Evolutionary conservation across 1,140 invertebrate genomes (phyloP).

Genomic region (Ceratosolen solmsi): DNA sequence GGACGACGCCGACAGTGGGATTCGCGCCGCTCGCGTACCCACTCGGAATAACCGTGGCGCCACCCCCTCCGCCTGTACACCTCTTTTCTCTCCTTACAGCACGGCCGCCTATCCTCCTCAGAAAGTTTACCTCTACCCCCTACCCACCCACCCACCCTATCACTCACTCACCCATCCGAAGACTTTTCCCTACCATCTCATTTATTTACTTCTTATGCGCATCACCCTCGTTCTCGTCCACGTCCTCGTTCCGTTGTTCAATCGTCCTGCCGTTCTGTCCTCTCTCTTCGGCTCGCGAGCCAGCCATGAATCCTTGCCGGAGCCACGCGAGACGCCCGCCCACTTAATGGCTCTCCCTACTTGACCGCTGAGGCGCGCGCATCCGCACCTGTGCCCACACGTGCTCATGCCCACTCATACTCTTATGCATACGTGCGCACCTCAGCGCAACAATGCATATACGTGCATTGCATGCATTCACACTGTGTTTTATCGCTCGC

Average conservation of each 20-base stretch:
- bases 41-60: constrained; percentile 72
- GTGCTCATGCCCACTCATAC: background rate
- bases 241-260: constrained; percentile 15
- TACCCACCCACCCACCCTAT: constrained; percentile 12
- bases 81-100: constrained; percentile 58
- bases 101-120: constrained; percentile 7
- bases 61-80: constrained; percentile 65
- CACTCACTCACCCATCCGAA: constrained; percentile 27
- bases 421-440: too few species aligned
- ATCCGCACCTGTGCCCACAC: background rate
- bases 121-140: constrained; percentile 22
- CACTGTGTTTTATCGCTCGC: too few species aligned
- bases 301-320: constrained; percentile 73
- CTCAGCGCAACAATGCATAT: too few species aligned
- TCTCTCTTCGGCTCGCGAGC: constrained; percentile 51
- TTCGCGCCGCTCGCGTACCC: background rate
- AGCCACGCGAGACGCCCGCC: constrained; percentile 64
- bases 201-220: too few species aligned
- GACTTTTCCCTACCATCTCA: too few species aligned
- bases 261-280: background rate
- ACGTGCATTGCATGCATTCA: too few species aligned
- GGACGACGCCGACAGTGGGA: background rate
- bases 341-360: constrained; percentile 70
- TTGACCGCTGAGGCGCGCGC: background rate
- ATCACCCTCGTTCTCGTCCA: background rate